Percentiles rank a stretch among this genome's conserved stretches.
Conservation (phyloP, 2,113 vertebrate species). For the Toxotes jaculatrix region DNA sequence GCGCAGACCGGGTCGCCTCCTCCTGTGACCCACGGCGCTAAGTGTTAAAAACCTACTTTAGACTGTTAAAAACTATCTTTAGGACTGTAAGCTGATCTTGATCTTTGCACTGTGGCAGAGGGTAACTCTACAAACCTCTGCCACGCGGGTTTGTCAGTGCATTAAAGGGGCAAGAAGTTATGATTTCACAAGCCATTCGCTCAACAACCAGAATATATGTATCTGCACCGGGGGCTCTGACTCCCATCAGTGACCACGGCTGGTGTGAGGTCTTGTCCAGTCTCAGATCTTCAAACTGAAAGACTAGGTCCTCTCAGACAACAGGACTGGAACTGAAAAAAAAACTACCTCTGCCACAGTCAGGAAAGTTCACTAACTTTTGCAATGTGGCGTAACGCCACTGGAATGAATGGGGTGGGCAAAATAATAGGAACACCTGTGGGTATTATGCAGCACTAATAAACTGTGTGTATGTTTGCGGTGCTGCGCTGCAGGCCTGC, state of each 20-base stretch:
- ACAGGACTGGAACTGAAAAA: background rate
- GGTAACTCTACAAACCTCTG: background rate
- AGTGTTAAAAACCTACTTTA: background rate
- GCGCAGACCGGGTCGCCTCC: background rate
- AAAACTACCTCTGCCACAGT: too few relatives aligned
- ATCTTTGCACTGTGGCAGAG: background rate
- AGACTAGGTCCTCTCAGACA: too few relatives aligned
- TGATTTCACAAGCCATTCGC: conserved; percentile 17
- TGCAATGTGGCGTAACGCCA: too few relatives aligned
- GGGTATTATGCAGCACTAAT: background rate
- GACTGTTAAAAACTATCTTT: background rate
- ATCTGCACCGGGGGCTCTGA: background rate
- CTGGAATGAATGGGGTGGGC: background rate
- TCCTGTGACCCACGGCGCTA: background rate
- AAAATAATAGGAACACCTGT: background rate
- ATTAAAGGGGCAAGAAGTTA: conserved; percentile 20
- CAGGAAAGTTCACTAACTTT: too few relatives aligned
- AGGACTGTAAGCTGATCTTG: background rate
- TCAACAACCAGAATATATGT: background rate
- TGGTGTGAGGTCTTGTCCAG: background rate
- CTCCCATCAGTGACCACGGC: background rate
- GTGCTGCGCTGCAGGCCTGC: too few relatives aligned
- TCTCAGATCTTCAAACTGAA: background rate
- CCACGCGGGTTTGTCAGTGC: background rate
- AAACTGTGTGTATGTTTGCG: background rate